phyloP scores from a whole-genome alignment of 2,113 vertebrate genomes.

The Nyctereutes procyonoides region DNA sequence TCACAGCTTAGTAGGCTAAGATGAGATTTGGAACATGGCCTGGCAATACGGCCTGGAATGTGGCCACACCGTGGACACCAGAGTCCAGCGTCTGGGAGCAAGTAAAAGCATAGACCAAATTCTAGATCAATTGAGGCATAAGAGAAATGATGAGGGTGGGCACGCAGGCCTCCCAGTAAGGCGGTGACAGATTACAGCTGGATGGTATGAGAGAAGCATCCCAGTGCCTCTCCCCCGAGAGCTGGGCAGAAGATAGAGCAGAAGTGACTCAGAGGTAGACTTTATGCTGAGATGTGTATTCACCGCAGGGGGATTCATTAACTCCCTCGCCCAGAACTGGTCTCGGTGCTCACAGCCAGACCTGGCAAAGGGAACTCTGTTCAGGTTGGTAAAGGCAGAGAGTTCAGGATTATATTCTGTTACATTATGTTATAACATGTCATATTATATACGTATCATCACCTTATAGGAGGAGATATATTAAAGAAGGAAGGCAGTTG shows the following conservation, averaged over 20 bases:
- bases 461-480: not conserved
- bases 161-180: not conserved
- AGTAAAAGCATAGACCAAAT: not conserved
- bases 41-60: not conserved
- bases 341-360: not conserved
- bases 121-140: not conserved
- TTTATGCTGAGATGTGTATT: fast-evolving
- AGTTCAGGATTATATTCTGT: not conserved
- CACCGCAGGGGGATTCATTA: not conserved
- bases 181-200: not conserved
- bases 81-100: not conserved
- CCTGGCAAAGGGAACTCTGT: not conserved
- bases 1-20: not conserved
- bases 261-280: not conserved
- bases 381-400: not conserved
- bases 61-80: fast-evolving
- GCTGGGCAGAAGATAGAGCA: too few species aligned
- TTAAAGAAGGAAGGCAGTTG: not conserved
- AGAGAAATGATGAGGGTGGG: not conserved
- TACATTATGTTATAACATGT: not conserved
- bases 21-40: not conserved
- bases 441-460: not conserved
- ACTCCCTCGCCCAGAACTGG: fast-evolving
- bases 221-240: not conserved
- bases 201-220: not conserved